Base-by-base conservation (phyloP, 35 echinoderm and acorn worm genomes). In the Ophiothrix spiculata region DNA sequence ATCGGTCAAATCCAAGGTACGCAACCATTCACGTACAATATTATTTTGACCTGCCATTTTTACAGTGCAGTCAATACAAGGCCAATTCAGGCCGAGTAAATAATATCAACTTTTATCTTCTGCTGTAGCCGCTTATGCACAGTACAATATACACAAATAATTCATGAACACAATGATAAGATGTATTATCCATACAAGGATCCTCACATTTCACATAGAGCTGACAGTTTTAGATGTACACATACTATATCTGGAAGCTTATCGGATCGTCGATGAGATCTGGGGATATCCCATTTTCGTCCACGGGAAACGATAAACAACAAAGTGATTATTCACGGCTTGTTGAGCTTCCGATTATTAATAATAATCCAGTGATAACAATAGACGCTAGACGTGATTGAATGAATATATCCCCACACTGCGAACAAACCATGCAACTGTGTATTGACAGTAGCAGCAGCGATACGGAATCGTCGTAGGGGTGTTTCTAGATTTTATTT, bases 11-110 rank as follows among this genome's bases (percentile, higher is more conserved):
- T 99, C 96, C 74, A 99, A 39, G 37, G 96, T 93, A 73, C 96
- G 86, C 0, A 99, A 88, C 96, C 96, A 99, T 63, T 99, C 96
- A 37, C 82, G 88, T 2, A 99, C 96, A 34, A 99, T 99, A 40
- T 94, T 99, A 38, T 91, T 92, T 38, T 84, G 60, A 15, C 60
- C 60, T 69, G 10, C 60, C 42, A 49, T 49, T 49, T 10, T 49
- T 10, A 10, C 19, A 49, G 6, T 49, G 19, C 8, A 25, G 16
- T 25, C 23, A 4, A 28, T 28, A 25, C 4, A 2, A n/a, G 60
- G 4, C 17, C 23, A 12, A 69, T 49, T 10, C 42, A 19, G 60
- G 16, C 60, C 17, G 1, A 28, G 60, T 28, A 28, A 69, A 69
- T 12, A 25, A 69, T 69, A 4, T 4, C 23, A 15, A 2, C 60